phyloP scores from a whole-genome alignment of 2,888 invertebrate genomes.

The Calameuta idolon region DNA sequence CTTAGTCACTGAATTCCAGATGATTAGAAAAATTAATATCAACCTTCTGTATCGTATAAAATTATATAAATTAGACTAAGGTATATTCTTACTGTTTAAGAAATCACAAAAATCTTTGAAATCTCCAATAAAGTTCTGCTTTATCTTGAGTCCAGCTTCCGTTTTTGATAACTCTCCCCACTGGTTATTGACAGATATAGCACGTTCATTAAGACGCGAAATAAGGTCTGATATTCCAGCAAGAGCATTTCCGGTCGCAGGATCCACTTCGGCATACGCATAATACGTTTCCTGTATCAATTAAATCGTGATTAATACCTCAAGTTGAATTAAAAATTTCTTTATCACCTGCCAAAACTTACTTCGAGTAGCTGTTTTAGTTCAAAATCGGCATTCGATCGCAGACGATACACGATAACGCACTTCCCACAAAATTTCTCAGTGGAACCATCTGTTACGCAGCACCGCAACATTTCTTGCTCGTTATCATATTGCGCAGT shows the following conservation, averaged over 20 bases:
- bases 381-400: slow-evolving; percentile 72
- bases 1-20: slow-evolving; percentile 71
- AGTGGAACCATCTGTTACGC: slow-evolving; percentile 74
- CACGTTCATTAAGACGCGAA: slow-evolving; percentile 64
- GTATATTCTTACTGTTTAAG: slow-evolving; percentile 66
- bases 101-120: slow-evolving; percentile 71
- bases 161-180: slow-evolving; percentile 71
- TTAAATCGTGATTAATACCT: background rate
- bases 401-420: slow-evolving; percentile 78
- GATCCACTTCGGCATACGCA: slow-evolving; percentile 59
- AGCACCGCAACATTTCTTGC: slow-evolving; percentile 69
- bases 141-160: slow-evolving; percentile 66
- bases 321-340: slow-evolving; percentile 10
- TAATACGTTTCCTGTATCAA: slow-evolving; percentile 61
- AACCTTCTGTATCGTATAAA: background rate
- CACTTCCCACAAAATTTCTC: slow-evolving; percentile 74
- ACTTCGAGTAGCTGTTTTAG: slow-evolving; percentile 77
- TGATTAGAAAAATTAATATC: slow-evolving; percentile 25
- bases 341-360: slow-evolving; percentile 44
- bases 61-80: background rate
- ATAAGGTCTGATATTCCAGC: slow-evolving; percentile 57
- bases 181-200: slow-evolving; percentile 67
- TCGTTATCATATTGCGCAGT: slow-evolving; percentile 61
- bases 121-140: slow-evolving; percentile 71
- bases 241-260: slow-evolving; percentile 51